Evolutionary conservation across 2,888 invertebrate species (phyloP).

Genomic region (Seira ritae): DNA sequence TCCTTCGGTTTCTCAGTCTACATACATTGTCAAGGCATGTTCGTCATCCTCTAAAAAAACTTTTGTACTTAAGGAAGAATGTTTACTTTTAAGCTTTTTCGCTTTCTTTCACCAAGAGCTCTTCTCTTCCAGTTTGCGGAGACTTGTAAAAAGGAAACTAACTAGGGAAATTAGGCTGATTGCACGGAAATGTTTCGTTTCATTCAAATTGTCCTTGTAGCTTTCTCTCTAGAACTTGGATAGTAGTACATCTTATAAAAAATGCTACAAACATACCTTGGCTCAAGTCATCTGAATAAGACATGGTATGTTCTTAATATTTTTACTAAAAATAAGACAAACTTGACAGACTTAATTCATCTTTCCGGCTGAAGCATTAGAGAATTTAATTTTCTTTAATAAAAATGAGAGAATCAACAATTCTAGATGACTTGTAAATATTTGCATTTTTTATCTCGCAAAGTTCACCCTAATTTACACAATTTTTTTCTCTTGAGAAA

Average conservation of each 20-base stretch:
- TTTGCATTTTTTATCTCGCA: slow-evolving; percentile 44
- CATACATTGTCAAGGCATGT: too few relatives aligned
- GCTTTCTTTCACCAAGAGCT: slow-evolving; percentile 13
- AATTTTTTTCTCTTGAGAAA: slow-evolving; percentile 14
- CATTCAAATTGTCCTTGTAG: neutral
- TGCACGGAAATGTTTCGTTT: slow-evolving; percentile 41
- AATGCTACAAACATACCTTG: too few relatives aligned
- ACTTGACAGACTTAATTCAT: slow-evolving; percentile 26
- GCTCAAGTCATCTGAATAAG: neutral
- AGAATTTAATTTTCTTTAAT: slow-evolving; percentile 48
- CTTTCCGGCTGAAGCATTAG: slow-evolving; percentile 16
- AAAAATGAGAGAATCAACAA: slow-evolving; percentile 31
- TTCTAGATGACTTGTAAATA: slow-evolving; percentile 60
- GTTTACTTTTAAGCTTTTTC: slow-evolving; percentile 45
- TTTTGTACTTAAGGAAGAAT: too few relatives aligned
- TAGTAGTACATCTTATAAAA: too few relatives aligned
- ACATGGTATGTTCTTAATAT: slow-evolving; percentile 34
- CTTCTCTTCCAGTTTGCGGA: slow-evolving; percentile 31
- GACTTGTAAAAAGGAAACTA: slow-evolving; percentile 36
- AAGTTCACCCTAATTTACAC: slow-evolving; percentile 54
- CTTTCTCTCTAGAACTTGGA: neutral
- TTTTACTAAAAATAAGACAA: slow-evolving; percentile 31
- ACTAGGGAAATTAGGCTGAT: slow-evolving; percentile 54
- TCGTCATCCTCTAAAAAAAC: too few relatives aligned
- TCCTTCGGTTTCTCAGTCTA: too few relatives aligned